phyloP scores from a whole-genome alignment of 2,797 vertebrate species.

The Miichthys miiuy region DNA sequence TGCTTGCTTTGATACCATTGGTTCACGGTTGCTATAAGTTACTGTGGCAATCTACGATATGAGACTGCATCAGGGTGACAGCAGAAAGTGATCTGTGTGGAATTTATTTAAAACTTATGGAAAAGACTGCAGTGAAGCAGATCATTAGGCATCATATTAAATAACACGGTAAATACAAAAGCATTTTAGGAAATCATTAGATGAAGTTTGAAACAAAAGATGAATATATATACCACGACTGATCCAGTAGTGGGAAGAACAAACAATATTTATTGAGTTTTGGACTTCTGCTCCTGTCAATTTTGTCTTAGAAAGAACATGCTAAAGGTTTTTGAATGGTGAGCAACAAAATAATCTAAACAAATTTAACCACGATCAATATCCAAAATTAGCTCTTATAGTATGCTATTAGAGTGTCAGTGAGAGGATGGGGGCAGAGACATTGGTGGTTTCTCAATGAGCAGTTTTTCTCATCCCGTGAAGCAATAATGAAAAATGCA shows the following conservation, averaged over 20 bases:
- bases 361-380: neutral
- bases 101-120: slow-evolving; percentile 35
- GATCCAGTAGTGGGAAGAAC: neutral
- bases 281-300: neutral
- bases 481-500: slow-evolving; percentile 76
- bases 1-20: slow-evolving; percentile 85
- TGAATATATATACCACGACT: neutral
- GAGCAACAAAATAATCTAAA: slow-evolving; percentile 2
- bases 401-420: slow-evolving; percentile 2
- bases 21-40: slow-evolving; percentile 92
- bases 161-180: neutral
- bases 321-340: neutral
- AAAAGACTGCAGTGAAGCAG: neutral
- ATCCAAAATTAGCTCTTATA: slow-evolving; percentile 1
- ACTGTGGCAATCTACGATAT: slow-evolving; percentile 79
- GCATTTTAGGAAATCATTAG: neutral
- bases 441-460: slow-evolving; percentile 48
- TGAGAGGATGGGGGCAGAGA: slow-evolving; percentile 8
- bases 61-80: slow-evolving; percentile 70
- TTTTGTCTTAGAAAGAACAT: neutral
- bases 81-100: slow-evolving; percentile 10
- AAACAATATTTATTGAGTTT: slow-evolving; percentile 2
- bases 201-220: neutral
- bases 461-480: slow-evolving; percentile 55
- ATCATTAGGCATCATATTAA: neutral